Base-by-base conservation (phyloP, 2,113 vertebrate genomes). In the Syrmaticus mikado region DNA sequence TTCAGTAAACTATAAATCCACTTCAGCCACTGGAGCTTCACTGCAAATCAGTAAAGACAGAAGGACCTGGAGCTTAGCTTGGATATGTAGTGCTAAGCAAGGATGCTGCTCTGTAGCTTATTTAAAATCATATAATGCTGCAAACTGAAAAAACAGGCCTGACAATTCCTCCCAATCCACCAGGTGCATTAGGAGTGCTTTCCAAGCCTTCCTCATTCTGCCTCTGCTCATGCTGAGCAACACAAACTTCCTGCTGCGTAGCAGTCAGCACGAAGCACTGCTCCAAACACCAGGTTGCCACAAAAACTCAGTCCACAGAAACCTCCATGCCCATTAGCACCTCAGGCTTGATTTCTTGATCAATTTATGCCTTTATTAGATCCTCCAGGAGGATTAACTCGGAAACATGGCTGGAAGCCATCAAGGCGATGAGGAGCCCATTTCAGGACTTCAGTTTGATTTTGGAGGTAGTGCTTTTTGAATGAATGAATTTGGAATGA, bases 1-100 rank as follows among this genome's bases (percentile, higher is more conserved):
- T 93, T 80, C 1, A 45, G 61, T 92, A 74, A 86, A 41, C 40
- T 84, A 58, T 57, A 89, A 94, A 95, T 89, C 92, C 88, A 62
- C 84, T 90, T 82, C 89, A 95, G 91, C 84, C 83, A 70, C 81
- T 79, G 89, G 83, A 86, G 90, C 62, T 88, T 79, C 83, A 46
- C 36, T n/a, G 38, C 71, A 85, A 85, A 92, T 87, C 89, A 73
- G n/a, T 1, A 50, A 87, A 87, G 87, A 92, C 81, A 82, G 84
- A 73, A 45, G 40, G 62, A 58, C 71, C 45, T 6, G 77, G 58
- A 60, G 89, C 62, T 94, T 7, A 50, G 83, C 80, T 36, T 36
- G 79, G 60, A 21, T 64, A 36, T 14, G 77, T 17, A 24, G n/a
- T 30, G 74, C 55, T 64, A 45, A 74, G 50, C 53, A 61, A 15